phyloP scores from a whole-genome alignment of 2,113 vertebrate species.

The Pyxicephalus adspersus region DNA sequence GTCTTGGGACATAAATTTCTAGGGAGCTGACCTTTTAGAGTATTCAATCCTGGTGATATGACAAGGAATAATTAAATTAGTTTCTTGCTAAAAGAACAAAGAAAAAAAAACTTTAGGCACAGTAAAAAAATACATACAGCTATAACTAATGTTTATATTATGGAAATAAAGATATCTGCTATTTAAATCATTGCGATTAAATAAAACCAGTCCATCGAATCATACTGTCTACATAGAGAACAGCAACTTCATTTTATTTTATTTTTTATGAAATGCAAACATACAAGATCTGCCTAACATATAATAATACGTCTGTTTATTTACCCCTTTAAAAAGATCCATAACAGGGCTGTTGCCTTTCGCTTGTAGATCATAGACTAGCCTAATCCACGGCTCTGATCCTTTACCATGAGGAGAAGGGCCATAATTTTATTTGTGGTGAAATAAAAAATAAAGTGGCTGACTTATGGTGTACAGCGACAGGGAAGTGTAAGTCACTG shows the following conservation, averaged over 20 bases:
- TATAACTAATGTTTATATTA: too few relatives aligned
- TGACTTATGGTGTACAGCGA: conserved; percentile 53
- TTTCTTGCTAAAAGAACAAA: too few relatives aligned
- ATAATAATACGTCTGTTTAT: conserved; percentile 6
- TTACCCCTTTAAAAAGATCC: conserved; percentile 1
- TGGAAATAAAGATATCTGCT: too few relatives aligned
- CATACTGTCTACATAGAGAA: neutral
- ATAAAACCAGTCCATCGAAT: too few relatives aligned
- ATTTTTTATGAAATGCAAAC: neutral
- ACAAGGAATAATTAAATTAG: too few relatives aligned
- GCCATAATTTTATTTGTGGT: conserved; percentile 53
- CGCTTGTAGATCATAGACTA: conserved; percentile 23
- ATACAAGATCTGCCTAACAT: neutral
- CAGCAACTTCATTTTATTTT: neutral
- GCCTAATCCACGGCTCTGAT: conserved; percentile 25
- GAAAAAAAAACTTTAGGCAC: too few relatives aligned
- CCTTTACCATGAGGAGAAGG: conserved; percentile 23
- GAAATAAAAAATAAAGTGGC: conserved; percentile 54
- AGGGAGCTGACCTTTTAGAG: too few relatives aligned
- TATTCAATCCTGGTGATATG: too few relatives aligned
- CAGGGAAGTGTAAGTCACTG: conserved; percentile 53
- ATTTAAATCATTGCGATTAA: too few relatives aligned
- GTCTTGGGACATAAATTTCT: too few relatives aligned
- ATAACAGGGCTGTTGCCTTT: conserved; percentile 20
- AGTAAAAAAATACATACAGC: too few relatives aligned